These are phyloP conservation scores for Psittacula echo DNA, from an alignment of 2,797 vertebrate species.

Conservation along the genomic window DNA sequence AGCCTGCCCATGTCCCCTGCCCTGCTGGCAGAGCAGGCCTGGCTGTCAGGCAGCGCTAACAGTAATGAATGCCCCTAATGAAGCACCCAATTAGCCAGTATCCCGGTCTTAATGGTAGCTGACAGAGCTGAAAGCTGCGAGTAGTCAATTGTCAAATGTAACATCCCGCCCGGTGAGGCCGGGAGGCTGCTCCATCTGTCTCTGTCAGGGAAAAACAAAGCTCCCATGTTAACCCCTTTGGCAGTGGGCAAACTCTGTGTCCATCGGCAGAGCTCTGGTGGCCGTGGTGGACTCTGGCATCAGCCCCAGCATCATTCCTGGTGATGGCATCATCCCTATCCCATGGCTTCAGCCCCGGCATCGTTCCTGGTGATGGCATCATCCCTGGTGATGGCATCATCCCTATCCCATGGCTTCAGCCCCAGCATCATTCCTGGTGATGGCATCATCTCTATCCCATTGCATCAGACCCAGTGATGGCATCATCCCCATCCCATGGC, in stretches of 20 bases:
- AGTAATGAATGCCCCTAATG: slow-evolving; percentile 70
- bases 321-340: neutral
- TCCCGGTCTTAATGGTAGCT: slow-evolving; percentile 70
- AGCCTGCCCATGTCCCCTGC: neutral
- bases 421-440: too few species aligned
- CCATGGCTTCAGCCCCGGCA: neutral
- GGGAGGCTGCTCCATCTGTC: slow-evolving; percentile 56
- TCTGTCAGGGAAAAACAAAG: slow-evolving; percentile 44
- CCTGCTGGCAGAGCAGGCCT: neutral
- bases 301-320: accelerated
- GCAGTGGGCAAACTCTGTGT: neutral
- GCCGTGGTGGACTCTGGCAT: neutral
- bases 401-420: too few species aligned
- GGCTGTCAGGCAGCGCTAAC: slow-evolving; percentile 58
- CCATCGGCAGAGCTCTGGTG: accelerated
- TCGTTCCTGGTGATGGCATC: too few species aligned
- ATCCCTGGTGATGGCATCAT: too few species aligned
- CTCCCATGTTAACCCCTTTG: slow-evolving; percentile 27
- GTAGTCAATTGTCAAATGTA: slow-evolving; percentile 61
- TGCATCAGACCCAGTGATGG: too few species aligned
- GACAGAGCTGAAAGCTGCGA: slow-evolving; percentile 67
- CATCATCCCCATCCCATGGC: neutral
- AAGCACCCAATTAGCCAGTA: slow-evolving; percentile 72
- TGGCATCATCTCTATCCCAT: neutral
- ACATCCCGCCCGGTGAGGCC: slow-evolving; percentile 59